A percentile compares a stretch with the other conserved stretches of the same genome.
phyloP scores from a whole-genome alignment of 2,113 vertebrate genomes.

The Boulengeromyrus knoepffleri region DNA sequence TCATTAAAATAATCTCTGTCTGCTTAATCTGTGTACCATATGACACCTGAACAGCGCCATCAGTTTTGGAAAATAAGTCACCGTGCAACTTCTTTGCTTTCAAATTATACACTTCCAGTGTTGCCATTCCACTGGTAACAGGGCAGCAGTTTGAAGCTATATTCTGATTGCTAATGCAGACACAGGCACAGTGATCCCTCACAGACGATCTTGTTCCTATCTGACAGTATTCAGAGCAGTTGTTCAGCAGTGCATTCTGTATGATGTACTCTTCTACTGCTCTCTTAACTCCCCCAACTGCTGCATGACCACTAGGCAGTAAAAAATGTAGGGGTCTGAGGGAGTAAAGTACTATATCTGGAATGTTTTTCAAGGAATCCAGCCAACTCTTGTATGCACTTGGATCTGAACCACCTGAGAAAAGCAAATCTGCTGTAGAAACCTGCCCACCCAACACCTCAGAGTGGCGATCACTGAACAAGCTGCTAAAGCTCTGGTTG shows the following conservation, averaged over 20 bases:
- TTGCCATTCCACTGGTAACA: conserved; percentile 52
- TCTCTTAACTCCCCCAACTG: conserved; percentile 35
- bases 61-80: background rate
- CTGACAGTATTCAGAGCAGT: conserved; percentile 47
- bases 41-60: conserved; percentile 50
- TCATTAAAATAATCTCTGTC: conserved; percentile 36
- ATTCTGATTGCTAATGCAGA: conserved; percentile 39
- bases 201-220: conserved; percentile 34
- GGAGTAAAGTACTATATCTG: conserved; percentile 45
- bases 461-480: conserved; percentile 37
- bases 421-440: conserved; percentile 29
- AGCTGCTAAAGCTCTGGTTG: conserved; percentile 26
- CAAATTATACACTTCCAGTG: conserved; percentile 43
- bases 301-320: background rate
- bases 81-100: conserved; percentile 47
- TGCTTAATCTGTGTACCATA: conserved; percentile 21
- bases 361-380: conserved; percentile 29
- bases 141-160: background rate
- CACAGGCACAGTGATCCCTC: conserved; percentile 53
- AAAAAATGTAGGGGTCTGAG: conserved; percentile 58
- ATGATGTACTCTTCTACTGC: conserved; percentile 57
- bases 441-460: conserved; percentile 35
- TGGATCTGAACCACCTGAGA: conserved; percentile 14
- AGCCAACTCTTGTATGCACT: conserved; percentile 28
- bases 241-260: conserved; percentile 41